Evolutionary conservation across 1,140 invertebrate genomes (phyloP).

Genomic region (Drosophila navojoa): DNA sequence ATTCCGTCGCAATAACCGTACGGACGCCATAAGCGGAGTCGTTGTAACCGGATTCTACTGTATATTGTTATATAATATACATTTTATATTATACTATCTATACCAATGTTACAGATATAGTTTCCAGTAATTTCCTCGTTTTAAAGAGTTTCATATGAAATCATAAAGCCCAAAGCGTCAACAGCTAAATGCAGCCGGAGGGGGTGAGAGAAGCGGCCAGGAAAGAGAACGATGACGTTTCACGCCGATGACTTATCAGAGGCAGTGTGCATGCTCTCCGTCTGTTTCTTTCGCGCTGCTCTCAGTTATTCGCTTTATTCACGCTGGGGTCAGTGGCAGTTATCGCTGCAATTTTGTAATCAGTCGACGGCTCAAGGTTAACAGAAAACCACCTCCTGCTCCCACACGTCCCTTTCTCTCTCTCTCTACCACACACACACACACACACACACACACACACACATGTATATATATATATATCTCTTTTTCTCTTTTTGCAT

Average conservation of each 20-base stretch:
- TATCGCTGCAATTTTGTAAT: conserved; percentile 82
- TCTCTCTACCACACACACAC: not conserved
- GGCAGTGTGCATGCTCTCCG: not conserved
- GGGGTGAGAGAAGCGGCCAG: not conserved
- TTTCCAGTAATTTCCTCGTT: too few species aligned
- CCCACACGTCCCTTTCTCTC: not conserved
- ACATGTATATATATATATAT: too few species aligned
- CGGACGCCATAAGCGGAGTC: too few species aligned
- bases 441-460: not conserved
- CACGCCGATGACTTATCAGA: conserved; percentile 13
- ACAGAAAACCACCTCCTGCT: conserved; percentile 31
- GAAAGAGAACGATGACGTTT: conserved; percentile 16
- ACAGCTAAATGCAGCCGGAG: not conserved
- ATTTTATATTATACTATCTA: too few species aligned
- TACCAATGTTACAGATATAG: too few species aligned
- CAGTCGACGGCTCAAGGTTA: conserved; percentile 76
- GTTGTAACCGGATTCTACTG: too few species aligned
- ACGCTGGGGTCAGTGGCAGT: conserved; percentile 73
- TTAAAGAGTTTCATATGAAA: too few species aligned
- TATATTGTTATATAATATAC: too few species aligned
- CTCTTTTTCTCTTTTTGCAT: conserved; percentile 14
- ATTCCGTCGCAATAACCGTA: too few species aligned
- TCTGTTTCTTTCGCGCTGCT: not conserved
- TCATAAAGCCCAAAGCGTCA: not conserved
- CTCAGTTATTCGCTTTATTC: conserved; percentile 36